These are phyloP conservation scores for Metellina segmentata DNA, from an alignment of 2,888 invertebrate genomes.

Conservation along the genomic window DNA sequence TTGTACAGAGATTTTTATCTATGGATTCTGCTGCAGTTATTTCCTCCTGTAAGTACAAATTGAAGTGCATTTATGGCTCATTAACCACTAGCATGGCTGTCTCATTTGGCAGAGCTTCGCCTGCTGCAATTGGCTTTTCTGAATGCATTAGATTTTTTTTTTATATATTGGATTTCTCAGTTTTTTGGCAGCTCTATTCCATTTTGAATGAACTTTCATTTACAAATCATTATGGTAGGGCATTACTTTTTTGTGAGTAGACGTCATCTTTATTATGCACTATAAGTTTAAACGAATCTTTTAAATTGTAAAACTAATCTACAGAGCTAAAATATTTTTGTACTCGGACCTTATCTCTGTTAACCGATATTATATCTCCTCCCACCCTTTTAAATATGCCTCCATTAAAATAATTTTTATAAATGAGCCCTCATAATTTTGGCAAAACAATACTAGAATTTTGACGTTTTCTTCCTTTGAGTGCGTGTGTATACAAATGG, in stretches of 20 bases:
- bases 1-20: constrained; percentile 45
- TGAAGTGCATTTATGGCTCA: constrained; percentile 66
- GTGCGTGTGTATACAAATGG: too few species aligned
- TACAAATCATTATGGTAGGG: constrained; percentile 33
- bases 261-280: too few species aligned
- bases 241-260: neutral
- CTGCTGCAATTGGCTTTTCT: constrained; percentile 17
- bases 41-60: constrained; percentile 71
- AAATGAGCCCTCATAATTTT: too few species aligned
- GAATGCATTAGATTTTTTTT: neutral
- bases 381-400: too few species aligned
- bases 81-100: constrained; percentile 7
- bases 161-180: neutral
- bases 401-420: too few species aligned
- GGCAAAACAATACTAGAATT: too few species aligned
- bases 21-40: constrained; percentile 55
- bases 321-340: too few species aligned
- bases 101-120: constrained; percentile 67
- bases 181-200: constrained; percentile 36
- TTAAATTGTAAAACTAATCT: too few species aligned
- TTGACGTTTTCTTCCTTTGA: too few species aligned
- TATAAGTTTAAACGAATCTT: too few species aligned
- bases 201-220: constrained; percentile 7
- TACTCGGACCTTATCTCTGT: too few species aligned
- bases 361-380: too few species aligned